Evolutionary conservation across 2,797 vertebrate species (phyloP).

Genomic region (Hafferia zeledoni): DNA sequence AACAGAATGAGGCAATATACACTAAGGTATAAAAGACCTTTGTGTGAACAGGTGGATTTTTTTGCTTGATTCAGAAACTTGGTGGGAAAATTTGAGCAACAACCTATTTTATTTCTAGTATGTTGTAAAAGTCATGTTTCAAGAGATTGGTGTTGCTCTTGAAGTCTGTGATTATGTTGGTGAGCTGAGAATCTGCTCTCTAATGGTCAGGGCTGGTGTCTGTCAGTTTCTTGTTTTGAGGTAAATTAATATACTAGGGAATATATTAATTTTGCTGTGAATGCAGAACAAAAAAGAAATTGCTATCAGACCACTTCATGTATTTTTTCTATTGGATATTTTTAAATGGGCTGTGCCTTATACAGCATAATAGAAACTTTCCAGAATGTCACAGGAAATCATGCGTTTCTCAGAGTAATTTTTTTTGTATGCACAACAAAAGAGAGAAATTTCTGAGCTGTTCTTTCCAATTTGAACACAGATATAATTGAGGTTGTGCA

Average conservation of each 20-base stretch:
- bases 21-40: background rate
- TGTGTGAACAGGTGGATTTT: rapidly evolving
- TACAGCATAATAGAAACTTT: background rate
- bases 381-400: background rate
- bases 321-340: background rate
- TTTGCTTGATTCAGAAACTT: background rate
- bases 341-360: background rate
- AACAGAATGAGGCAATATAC: background rate
- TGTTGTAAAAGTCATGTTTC: background rate
- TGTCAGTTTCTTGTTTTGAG: background rate
- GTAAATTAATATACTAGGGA: background rate
- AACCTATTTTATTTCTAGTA: background rate
- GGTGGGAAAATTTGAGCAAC: background rate
- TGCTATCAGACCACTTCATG: background rate
- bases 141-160: background rate
- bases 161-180: background rate
- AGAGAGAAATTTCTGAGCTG: background rate
- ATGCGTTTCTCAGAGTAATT: background rate
- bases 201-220: background rate
- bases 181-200: background rate
- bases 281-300: background rate
- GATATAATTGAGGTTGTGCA: background rate
- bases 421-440: background rate
- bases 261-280: background rate
- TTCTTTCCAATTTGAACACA: background rate